phyloP scores from a whole-genome alignment of 2,113 vertebrate species.

The Syngnathoides biaculeatus region DNA sequence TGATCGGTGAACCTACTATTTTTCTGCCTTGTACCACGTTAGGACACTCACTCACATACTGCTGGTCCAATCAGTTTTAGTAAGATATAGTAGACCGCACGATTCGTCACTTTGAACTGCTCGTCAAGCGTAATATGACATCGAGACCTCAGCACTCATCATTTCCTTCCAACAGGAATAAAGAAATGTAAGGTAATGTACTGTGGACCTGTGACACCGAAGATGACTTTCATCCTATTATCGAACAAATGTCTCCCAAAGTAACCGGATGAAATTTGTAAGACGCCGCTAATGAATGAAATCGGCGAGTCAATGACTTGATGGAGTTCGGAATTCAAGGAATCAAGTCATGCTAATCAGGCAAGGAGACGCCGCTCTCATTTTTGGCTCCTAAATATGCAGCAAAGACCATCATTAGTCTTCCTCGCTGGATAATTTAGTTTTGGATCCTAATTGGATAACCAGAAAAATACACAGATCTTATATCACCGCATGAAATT shows the following conservation, averaged over 20 bases:
- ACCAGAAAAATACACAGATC: not conserved
- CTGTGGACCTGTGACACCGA: not conserved
- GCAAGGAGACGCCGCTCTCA: not conserved
- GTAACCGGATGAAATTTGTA: conserved; percentile 3
- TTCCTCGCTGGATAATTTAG: not conserved
- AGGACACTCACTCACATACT: too few relatives aligned
- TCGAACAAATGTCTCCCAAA: conserved; percentile 11
- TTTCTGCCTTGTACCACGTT: too few relatives aligned
- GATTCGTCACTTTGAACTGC: too few relatives aligned
- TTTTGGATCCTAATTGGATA: not conserved
- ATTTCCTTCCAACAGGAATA: conserved; percentile 27
- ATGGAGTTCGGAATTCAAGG: not conserved
- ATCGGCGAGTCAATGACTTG: not conserved
- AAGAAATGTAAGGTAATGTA: conserved; percentile 15
- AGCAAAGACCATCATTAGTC: not conserved
- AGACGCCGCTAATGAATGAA: not conserved
- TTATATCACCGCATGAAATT: not conserved
- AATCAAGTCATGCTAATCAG: not conserved
- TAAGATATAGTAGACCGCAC: too few relatives aligned
- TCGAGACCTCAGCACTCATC: conserved; percentile 7
- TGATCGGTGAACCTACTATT: too few relatives aligned
- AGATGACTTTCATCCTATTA: conserved; percentile 43
- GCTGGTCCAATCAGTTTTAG: too few relatives aligned
- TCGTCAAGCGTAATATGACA: conserved; percentile 40
- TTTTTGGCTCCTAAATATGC: conserved; percentile 1